Conservation (phyloP, 2,797 vertebrate species). For the Poecile montanus region DNA sequence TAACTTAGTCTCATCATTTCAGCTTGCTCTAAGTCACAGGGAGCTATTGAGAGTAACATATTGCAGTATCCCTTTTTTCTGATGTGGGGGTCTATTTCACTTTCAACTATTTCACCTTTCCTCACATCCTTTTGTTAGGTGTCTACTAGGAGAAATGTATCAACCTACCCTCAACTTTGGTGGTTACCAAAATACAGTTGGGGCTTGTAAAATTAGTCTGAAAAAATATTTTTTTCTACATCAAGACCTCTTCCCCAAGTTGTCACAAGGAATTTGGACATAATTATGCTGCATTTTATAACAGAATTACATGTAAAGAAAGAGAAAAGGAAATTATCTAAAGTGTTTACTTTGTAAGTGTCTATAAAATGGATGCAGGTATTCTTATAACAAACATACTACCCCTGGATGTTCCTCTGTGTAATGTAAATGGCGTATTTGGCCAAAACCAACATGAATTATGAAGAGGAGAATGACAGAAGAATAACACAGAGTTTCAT, state of each 20-base stretch:
- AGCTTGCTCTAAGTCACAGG: background rate
- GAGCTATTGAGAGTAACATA: background rate
- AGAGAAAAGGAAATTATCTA: background rate
- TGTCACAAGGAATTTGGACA: background rate
- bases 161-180: background rate
- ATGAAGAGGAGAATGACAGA: background rate
- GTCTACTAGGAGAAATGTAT: background rate
- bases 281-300: background rate
- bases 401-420: background rate
- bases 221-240: background rate
- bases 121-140: background rate
- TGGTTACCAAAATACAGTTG: background rate
- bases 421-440: background rate
- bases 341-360: background rate
- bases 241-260: background rate
- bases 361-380: background rate
- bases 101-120: background rate
- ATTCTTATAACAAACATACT: background rate
- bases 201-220: background rate
- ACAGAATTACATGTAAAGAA: background rate
- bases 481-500: background rate
- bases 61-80: background rate
- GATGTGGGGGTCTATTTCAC: background rate
- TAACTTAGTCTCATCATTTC: background rate
- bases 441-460: fast-evolving